Conservation (phyloP, 2,113 vertebrate species). For the Amblyornis subalaris region DNA sequence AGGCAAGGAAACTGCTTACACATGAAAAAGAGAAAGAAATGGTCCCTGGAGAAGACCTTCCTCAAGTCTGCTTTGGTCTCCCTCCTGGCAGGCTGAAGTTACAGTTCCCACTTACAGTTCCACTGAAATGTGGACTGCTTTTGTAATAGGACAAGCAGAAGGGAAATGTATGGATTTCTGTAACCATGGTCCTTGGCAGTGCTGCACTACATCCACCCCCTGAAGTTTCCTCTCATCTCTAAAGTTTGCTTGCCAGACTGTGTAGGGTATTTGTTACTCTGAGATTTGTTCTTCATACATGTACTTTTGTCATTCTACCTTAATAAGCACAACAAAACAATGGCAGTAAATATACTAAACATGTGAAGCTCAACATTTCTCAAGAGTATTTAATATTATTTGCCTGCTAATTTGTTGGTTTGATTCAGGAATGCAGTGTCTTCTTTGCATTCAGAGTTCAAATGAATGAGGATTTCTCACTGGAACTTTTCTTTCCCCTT, state of each 20-base stretch:
- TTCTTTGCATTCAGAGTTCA: background rate
- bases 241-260: background rate
- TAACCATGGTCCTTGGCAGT: background rate
- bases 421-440: background rate
- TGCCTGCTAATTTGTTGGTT: background rate
- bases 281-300: background rate
- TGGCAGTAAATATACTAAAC: background rate
- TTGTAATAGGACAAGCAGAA: background rate
- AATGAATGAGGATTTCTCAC: background rate
- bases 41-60: background rate
- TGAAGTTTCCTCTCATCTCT: background rate
- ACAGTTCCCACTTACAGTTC: background rate
- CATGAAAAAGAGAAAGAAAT: background rate
- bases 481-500: background rate
- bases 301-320: background rate
- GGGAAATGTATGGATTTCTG: background rate
- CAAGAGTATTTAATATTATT: background rate
- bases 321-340: background rate
- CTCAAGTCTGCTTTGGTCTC: background rate
- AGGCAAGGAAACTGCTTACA: background rate
- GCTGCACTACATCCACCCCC: background rate
- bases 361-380: background rate
- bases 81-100: background rate
- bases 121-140: background rate
- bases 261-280: background rate